Base-by-base conservation (phyloP, 2,113 vertebrate genomes). In the Hippocampus barbouri region DNA sequence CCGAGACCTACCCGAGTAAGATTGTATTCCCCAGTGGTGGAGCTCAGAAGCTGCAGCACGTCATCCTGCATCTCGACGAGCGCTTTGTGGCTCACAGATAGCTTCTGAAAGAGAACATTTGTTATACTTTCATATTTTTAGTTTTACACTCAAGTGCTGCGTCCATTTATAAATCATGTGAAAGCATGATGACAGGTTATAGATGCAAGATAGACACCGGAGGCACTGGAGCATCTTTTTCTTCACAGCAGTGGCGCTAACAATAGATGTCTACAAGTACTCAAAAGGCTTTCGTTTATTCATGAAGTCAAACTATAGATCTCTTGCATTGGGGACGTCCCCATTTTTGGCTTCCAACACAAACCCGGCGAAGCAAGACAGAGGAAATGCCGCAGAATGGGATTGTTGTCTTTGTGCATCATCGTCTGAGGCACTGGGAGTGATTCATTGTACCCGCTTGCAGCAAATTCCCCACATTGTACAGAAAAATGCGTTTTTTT, bases 31-130 rank as follows among this genome's bases (percentile, higher is more conserved):
- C 85, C 87, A 27, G 93, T 87, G 2, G 94, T 91, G 2, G 92
- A 96, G 77, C 77, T 93, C 85, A 98, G 91, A 49, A 99, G 94
- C 49, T 97, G 95, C 0, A 79, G 80, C 78, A 97, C 93, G 3
- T 95, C 90, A 18, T 97, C 97, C 75, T 99, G 97, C 96, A 98
- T 98, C 90, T 98, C 97, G 75, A 99, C 96, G 82, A 99, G 86
- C 0, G 95, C 96, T 89, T 99, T 99, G 91, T 99, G 96, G 83
- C 97, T 94, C 76, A 94, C 94, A 0, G 97, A 98, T 88, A 99
- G 93, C 85, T 95, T 98, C 97, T 99, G 90, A 54, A 91, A 89
- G 30, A 75, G 53, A 84, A 70, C 47, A 57, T 41, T n/a, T 41
- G 38, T 30, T 34, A 30, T 14, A 66, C 64, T 47, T 66, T 18